Evolutionary conservation across 2,888 invertebrate genomes (phyloP), one percentile per base, ranked within the genome.

Genomic region (Camponotus fellah): DNA sequence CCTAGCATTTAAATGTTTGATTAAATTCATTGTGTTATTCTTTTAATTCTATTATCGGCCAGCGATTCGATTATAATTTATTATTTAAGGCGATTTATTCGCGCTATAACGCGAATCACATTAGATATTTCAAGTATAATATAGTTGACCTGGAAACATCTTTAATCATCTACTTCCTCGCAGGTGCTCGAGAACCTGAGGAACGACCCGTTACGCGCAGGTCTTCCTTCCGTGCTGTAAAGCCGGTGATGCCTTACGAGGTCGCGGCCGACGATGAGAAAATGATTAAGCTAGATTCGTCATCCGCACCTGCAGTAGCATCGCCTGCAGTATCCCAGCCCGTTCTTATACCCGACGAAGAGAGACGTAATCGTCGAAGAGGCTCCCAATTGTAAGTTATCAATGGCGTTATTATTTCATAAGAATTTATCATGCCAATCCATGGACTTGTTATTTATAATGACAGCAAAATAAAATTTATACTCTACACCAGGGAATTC

Each of bases 371-470:
- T 88, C 96, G 98, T 86, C 96, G 98, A 91, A 96, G 98, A 80
- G 98, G 97, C 86, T 98, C 98, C 64, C 98, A 98, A 94, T 95
- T 98, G 98, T 98, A 95, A 97, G 97, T 96, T 46, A 58, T 3
- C n/a, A 37, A 37, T 40, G 8, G 17, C 6, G 2, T 0, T 26
- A n/a, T 69, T 69, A 56, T 69, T 34, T 76, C 37, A 34, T 37
- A 3, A 71, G 9, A 26, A 46, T 37, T 65, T 26, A 76, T 37
- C 37, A 12, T 40, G 26, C 53, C 14, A 65, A 60, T 10, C 37
- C 56, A 4, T 6, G 2, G 10, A 76, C 34, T 10, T 49, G 1
- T 40, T 21, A 40, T 17, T 21, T 9, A 49, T 17, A 21, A 46
- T 62, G 43, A 9, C 14, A 62, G 21, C 62, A 34, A 75, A 32